phyloP scores from a whole-genome alignment of 64 coral and sea anemone genomes.

The Stylophora pistillata region DNA sequence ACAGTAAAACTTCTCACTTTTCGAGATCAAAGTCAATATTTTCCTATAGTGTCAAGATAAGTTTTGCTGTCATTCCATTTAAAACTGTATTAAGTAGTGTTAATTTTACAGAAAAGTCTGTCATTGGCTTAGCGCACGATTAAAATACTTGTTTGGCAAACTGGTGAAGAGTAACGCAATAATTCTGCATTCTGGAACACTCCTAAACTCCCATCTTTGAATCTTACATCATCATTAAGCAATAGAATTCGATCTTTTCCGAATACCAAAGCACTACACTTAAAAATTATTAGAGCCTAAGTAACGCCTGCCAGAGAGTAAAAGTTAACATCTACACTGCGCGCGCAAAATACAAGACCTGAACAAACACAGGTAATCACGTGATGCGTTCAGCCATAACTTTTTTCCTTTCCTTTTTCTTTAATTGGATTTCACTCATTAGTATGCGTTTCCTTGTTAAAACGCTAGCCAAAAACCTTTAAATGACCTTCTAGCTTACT shows the following conservation, averaged over 20 bases:
- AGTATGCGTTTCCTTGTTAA: background rate
- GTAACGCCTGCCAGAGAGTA: too few relatives aligned
- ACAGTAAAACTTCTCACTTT: conserved; percentile 17
- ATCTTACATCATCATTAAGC: background rate
- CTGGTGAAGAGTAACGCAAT: conserved; percentile 5
- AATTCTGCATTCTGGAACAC: too few relatives aligned
- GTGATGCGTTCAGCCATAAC: background rate
- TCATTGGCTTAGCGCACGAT: background rate
- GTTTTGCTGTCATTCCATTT: conserved; percentile 16
- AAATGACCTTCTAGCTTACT: background rate
- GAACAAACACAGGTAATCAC: too few relatives aligned
- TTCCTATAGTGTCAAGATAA: conserved; percentile 15
- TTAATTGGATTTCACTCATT: background rate
- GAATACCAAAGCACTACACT: background rate
- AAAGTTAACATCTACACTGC: too few relatives aligned
- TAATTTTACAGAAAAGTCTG: conserved; percentile 21
- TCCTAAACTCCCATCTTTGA: background rate
- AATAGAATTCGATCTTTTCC: background rate
- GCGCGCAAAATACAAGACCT: too few relatives aligned
- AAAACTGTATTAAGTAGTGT: conserved; percentile 3
- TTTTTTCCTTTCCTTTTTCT: background rate
- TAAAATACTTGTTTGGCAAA: conserved; percentile 9
- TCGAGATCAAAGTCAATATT: conserved; percentile 52
- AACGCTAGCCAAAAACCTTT: background rate
- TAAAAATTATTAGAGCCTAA: background rate